Percentiles rank a stretch among this genome's conserved stretches.
Conservation (phyloP, 2,113 vertebrate genomes). For the Pseudopipra pipra region DNA sequence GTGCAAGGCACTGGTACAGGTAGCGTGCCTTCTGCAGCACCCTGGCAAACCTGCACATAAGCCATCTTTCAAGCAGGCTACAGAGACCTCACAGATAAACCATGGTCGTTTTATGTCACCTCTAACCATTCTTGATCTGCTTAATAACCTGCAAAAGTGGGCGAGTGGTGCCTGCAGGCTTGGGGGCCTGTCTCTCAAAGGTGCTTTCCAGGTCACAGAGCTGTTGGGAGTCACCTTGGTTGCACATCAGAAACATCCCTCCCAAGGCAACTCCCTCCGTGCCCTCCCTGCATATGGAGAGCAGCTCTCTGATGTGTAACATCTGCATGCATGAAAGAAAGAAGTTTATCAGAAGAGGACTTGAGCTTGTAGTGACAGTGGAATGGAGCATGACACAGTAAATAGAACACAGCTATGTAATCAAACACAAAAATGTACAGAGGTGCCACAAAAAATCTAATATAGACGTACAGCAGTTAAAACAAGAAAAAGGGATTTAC, state of each 20-base stretch:
- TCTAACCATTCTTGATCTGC: neutral
- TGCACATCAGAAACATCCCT: neutral
- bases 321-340: accelerated
- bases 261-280: neutral
- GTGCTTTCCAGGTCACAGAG: neutral
- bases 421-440: neutral
- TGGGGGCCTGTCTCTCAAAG: neutral
- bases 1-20: neutral
- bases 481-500: neutral
- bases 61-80: accelerated
- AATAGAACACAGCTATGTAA: neutral
- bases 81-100: neutral
- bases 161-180: neutral
- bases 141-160: neutral
- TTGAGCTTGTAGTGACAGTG: neutral
- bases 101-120: neutral
- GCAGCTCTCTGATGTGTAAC: neutral
- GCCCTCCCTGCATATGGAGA: accelerated
- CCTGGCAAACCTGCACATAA: neutral
- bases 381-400: neutral
- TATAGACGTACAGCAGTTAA: neutral
- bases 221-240: neutral
- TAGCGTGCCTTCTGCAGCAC: neutral
- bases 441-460: neutral
- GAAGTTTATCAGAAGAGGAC: neutral